Evolutionary conservation across 2,113 vertebrate genomes (phyloP).

Genomic region (Saccopteryx leptura): DNA sequence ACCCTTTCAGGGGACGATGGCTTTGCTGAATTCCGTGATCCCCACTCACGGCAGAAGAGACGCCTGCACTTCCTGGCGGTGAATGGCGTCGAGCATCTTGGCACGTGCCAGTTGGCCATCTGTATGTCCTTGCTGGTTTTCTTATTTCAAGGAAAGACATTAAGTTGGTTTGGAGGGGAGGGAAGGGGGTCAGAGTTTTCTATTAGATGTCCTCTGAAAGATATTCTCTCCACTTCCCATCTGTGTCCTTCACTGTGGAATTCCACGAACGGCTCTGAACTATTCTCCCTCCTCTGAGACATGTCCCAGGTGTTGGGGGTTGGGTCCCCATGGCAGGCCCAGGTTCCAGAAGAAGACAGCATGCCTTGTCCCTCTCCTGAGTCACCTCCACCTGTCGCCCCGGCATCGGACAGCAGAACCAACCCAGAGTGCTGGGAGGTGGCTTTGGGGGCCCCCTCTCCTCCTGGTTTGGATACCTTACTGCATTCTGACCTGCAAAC

Average conservation of each 20-base stretch:
- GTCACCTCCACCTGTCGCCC: fast-evolving
- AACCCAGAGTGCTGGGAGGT: fast-evolving
- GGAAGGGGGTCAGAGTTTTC: background rate
- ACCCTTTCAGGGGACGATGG: background rate
- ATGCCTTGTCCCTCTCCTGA: too few relatives aligned
- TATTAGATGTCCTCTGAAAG: background rate
- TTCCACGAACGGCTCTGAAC: background rate
- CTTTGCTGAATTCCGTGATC: background rate
- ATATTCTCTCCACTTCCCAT: too few relatives aligned
- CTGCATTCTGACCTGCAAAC: too few relatives aligned
- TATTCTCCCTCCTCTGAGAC: too few relatives aligned
- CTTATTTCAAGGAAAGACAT: background rate
- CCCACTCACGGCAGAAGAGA: background rate
- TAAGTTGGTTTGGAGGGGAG: too few relatives aligned
- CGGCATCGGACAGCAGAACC: fast-evolving
- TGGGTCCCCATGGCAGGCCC: background rate
- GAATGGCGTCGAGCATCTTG: background rate
- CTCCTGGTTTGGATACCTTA: background rate
- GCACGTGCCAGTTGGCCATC: too few relatives aligned
- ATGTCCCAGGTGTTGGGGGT: fast-evolving
- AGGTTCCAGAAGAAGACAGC: fast-evolving
- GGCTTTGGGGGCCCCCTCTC: background rate
- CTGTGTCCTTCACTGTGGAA: too few relatives aligned
- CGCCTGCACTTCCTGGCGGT: background rate
- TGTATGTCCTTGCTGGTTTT: background rate